phyloP scores from a whole-genome alignment of 2,888 invertebrate genomes.

The Heteropelma amictum region DNA sequence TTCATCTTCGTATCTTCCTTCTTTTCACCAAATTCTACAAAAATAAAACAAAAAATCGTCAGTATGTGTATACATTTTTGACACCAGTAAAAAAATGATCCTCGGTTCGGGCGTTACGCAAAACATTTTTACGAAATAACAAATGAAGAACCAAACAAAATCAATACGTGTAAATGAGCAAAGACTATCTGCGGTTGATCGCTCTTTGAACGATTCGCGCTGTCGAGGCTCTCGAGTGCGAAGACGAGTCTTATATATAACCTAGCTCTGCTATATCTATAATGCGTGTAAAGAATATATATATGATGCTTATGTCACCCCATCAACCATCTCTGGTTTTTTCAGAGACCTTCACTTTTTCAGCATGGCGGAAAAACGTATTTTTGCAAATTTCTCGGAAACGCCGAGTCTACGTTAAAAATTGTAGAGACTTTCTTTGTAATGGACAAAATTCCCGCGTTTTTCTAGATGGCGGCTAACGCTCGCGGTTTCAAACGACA shows the following conservation, averaged over 20 bases:
- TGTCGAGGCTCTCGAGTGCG: conserved; percentile 42
- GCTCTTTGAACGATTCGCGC: conserved; percentile 49
- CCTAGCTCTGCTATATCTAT: conserved; percentile 20
- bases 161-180: conserved; percentile 2
- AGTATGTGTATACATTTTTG: no score
- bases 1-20: conserved; percentile 56
- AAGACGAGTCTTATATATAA: conserved; percentile 42
- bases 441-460: no score
- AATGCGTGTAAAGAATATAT: conserved; percentile 15
- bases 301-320: conserved; percentile 15
- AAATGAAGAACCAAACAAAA: conserved; percentile 8
- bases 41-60: conserved; percentile 14
- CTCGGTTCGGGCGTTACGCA: no score
- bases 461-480: no score
- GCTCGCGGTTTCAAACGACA: no score
- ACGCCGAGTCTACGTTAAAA: no score
- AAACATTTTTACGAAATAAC: not conserved
- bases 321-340: not conserved
- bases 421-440: no score
- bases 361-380: no score
- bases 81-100: no score
- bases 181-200: conserved; percentile 32
- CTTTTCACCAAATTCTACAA: conserved; percentile 19
- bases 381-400: no score
- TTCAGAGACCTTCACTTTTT: not conserved